Conservation (phyloP, 2,888 invertebrate species). For the Sepioteuthis lessoniana region DNA sequence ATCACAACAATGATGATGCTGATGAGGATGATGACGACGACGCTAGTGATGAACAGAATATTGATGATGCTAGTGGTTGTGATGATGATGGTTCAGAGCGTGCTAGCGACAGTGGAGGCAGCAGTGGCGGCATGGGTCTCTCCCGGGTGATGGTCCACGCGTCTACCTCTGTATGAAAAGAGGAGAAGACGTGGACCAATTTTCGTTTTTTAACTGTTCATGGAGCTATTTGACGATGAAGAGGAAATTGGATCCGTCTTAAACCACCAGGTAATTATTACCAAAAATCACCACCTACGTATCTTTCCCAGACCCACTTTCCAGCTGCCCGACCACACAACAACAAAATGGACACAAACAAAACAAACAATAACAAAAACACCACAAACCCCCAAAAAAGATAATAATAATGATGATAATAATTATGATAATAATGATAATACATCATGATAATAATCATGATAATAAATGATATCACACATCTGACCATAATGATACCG, state of each 20-base stretch:
- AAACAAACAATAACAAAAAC: too few relatives aligned
- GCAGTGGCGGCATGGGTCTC: neutral
- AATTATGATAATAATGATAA: too few relatives aligned
- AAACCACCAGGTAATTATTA: conserved; percentile 36
- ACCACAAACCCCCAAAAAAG: too few relatives aligned
- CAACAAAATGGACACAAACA: too few relatives aligned
- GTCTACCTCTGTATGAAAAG: neutral
- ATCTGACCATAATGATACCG: too few relatives aligned
- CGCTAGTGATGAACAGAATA: neutral
- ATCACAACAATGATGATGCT: neutral
- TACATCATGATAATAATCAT: too few relatives aligned
- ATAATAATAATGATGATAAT: too few relatives aligned
- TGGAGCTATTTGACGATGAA: conserved; percentile 42
- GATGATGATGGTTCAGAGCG: neutral
- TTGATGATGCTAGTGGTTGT: neutral
- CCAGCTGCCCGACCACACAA: too few relatives aligned
- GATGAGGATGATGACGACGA: neutral
- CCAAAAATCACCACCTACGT: neutral
- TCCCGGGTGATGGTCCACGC: neutral
- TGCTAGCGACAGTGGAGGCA: neutral
- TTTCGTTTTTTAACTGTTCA: conserved; percentile 38
- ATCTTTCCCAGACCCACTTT: too few relatives aligned
- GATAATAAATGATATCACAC: too few relatives aligned
- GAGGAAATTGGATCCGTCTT: conserved; percentile 44
- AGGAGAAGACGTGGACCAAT: neutral